A percentile compares a stretch with the other conserved stretches of the same genome.
Evolutionary conservation across 2,113 vertebrate species (phyloP).

Genomic region (Atlantisia rogersi): DNA sequence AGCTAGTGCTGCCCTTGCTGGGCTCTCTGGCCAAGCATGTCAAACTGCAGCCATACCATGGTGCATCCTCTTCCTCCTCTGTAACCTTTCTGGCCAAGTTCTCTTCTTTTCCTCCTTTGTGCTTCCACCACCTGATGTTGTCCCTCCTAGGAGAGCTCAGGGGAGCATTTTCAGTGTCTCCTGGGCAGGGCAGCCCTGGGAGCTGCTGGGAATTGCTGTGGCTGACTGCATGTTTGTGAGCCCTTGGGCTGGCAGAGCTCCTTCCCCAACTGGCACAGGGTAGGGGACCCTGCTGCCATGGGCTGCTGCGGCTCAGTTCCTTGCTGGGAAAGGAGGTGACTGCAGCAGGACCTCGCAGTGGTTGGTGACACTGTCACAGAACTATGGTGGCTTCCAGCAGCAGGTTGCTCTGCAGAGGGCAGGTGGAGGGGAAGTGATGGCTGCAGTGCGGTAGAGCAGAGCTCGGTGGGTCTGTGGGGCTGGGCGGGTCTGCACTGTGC

Average conservation of each 20-base stretch:
- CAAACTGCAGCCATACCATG: too few species aligned
- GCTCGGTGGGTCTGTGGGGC: accelerated
- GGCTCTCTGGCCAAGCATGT: neutral
- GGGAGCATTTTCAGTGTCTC: neutral
- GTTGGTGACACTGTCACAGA: accelerated
- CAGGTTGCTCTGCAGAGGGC: neutral
- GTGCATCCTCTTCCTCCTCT: neutral
- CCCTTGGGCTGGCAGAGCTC: neutral
- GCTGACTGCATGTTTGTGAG: too few species aligned
- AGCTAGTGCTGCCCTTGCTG: neutral
- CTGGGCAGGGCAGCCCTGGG: neutral
- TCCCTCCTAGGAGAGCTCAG: too few species aligned
- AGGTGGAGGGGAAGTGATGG: neutral
- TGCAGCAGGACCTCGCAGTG: neutral
- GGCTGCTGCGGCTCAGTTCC: neutral
- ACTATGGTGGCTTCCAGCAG: neutral
- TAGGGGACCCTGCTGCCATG: too few species aligned
- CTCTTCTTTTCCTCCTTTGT: neutral
- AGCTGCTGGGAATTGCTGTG: neutral
- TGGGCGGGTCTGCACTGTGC: accelerated
- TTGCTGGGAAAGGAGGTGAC: neutral
- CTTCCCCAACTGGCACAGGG: neutral
- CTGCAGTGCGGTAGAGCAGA: neutral
- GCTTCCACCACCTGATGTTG: neutral
- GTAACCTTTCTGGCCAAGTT: neutral